phyloP scores from a whole-genome alignment of 1,140 invertebrate species.

The Xylocopa sonorina region DNA sequence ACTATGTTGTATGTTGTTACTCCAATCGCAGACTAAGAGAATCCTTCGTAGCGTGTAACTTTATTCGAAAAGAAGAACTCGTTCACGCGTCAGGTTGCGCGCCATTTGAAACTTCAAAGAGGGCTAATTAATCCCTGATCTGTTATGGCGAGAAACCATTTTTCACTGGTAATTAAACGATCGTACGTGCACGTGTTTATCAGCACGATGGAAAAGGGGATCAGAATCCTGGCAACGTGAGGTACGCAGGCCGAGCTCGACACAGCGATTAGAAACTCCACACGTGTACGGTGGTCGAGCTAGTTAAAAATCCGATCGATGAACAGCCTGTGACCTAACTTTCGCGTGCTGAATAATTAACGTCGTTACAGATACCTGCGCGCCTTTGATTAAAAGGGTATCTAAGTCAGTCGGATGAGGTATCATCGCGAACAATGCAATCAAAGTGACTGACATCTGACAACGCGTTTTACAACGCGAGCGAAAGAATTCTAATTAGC shows the following conservation, averaged over 20 bases:
- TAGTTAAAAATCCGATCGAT: constrained; percentile 66
- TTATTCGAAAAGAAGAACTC: too few species aligned
- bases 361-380: constrained; percentile 37
- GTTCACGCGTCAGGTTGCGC: too few species aligned
- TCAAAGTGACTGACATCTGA: background rate
- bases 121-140: too few species aligned
- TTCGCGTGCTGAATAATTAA: constrained; percentile 58
- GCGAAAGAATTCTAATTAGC: background rate
- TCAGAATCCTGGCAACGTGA: background rate
- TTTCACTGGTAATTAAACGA: too few species aligned
- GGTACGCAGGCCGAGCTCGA: constrained; percentile 9
- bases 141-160: too few species aligned
- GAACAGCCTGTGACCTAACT: constrained; percentile 47
- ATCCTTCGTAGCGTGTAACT: too few species aligned
- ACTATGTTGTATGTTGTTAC: too few species aligned
- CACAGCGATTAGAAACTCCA: constrained; percentile 50
- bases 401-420: constrained; percentile 16
- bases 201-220: background rate
- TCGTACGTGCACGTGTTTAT: accelerated
- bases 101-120: too few species aligned
- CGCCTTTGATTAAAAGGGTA: constrained; percentile 39
- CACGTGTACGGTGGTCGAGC: constrained; percentile 11
- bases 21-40: too few species aligned
- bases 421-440: background rate
- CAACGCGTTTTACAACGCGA: background rate